Evolutionary conservation across 2,797 vertebrate species (phyloP).

Genomic region (Etheostoma nigrum): DNA sequence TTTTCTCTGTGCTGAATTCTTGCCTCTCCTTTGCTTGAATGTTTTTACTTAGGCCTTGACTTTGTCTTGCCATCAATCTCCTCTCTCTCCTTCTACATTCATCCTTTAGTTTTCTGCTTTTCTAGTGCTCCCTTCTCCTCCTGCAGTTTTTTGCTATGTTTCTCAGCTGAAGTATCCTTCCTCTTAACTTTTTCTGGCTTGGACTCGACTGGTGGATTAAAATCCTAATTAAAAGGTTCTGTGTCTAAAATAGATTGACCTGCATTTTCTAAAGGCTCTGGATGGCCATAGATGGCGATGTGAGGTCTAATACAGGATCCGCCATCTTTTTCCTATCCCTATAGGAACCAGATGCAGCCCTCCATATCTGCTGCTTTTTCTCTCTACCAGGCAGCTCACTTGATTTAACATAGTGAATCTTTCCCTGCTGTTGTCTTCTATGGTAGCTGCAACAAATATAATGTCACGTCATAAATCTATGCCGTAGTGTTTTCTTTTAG

Average conservation of each 20-base stretch:
- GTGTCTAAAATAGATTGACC: not conserved
- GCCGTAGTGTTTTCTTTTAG: not conserved
- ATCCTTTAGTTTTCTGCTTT: not conserved
- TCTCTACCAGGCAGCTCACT: constrained; percentile 3
- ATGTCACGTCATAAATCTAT: not conserved
- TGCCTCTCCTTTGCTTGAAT: constrained; percentile 12
- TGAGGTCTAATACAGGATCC: not conserved
- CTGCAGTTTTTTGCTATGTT: not conserved
- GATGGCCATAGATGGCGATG: not conserved
- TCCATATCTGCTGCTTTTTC: not conserved
- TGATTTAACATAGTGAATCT: constrained; percentile 1
- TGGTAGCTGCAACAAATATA: not conserved
- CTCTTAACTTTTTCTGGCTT: not conserved
- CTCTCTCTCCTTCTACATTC: not conserved
- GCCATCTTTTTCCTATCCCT: not conserved
- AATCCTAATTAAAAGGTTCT: not conserved
- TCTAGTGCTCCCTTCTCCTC: constrained; percentile 6
- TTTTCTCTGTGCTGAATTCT: constrained; percentile 32
- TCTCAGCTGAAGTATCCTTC: constrained; percentile 7
- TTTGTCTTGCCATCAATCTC: constrained; percentile 18
- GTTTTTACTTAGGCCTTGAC: constrained; percentile 19
- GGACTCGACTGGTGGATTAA: not conserved
- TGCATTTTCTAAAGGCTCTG: not conserved
- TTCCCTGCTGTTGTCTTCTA: not conserved
- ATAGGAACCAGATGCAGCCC: not conserved